Evolutionary conservation across 2,113 vertebrate species (phyloP), one percentile per base, ranked within the genome.

Genomic region (Lophius piscatorius): DNA sequence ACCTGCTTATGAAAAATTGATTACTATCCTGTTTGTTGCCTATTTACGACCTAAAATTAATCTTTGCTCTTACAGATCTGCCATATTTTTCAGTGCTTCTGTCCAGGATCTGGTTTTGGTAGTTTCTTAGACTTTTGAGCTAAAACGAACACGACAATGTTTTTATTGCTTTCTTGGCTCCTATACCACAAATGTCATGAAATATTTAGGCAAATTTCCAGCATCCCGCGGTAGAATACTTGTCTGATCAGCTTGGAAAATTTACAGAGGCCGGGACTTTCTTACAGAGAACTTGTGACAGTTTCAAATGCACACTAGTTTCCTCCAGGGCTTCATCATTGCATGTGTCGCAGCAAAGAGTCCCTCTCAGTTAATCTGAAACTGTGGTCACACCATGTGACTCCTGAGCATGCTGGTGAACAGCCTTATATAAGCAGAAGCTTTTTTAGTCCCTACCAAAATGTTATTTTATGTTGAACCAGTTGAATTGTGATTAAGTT

Each of bases 241-340:
- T 62, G 21, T 46, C 51, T 0, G 14, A 35, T 24, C 31, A 36
- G 41, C 35, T 10, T 57, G 13, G 28, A 52, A 6, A 42, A 1
- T 65, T 14, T 28, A 0, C 7, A 2, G 22, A 31, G 1, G n/a
- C 26, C 41, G 17, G 16, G n/a, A 26, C 13, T 31, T 46, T 58
- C 47, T 46, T 36, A 10, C 13, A 17, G 21, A 74, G 51, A 87
- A 62, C 85, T 78, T 85, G 81, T 85, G 83, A 83, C 56, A 22
- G 54, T 34, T n/a, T 67, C n/a, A 64, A 78, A 63, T 59, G 31
- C 10, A 5, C n/a, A 10, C 14, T 40, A 29, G 13, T n/a, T 46
- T 28, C 74, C 80, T 57, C 9, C 22, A n/a, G 74, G 76, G 65
- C 3, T 2, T 24, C 10, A 13, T 10, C 17, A 22, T 17, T n/a